Evolutionary conservation across 2,113 vertebrate genomes (phyloP).

Genomic region (Centropristis striata): DNA sequence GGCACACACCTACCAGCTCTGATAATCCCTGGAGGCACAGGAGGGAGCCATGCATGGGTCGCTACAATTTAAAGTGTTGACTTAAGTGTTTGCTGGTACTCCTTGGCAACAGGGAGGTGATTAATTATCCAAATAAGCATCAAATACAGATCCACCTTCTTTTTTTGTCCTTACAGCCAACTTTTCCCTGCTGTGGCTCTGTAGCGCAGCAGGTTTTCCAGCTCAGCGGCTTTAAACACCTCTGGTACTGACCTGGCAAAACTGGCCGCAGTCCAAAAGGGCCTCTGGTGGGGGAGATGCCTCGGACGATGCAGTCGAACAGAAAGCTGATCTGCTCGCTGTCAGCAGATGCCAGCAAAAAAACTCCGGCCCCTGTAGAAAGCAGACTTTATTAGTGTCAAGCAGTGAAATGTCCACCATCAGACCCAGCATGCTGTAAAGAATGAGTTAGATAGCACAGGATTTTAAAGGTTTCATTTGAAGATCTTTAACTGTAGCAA

Average conservation of each 20-base stretch:
- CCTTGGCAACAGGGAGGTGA: constrained; percentile 4
- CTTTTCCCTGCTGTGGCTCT: not conserved
- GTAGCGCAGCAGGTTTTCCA: not conserved
- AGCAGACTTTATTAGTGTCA: constrained; percentile 36
- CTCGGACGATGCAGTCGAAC: constrained; percentile 97
- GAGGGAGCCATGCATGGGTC: not conserved
- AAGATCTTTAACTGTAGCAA: not conserved
- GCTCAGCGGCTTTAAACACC: constrained; percentile 18
- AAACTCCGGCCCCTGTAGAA: constrained; percentile 95
- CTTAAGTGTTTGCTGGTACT: constrained; percentile 28
- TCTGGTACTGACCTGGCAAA: constrained; percentile 90
- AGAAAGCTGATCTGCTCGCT: constrained; percentile 98
- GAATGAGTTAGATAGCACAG: not conserved
- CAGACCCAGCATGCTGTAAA: not conserved
- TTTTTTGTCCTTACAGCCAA: not conserved
- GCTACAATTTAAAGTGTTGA: constrained; percentile 25
- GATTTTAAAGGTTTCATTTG: not conserved
- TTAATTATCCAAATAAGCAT: constrained; percentile 14
- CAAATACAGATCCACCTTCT: not conserved
- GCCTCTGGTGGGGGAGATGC: constrained; percentile 93
- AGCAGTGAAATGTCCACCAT: not conserved
- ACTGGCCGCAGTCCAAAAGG: constrained; percentile 93
- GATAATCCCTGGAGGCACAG: constrained; percentile 39
- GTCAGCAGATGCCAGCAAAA: constrained; percentile 92
- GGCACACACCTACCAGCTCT: constrained; percentile 18